A percentile compares a stretch with the other conserved stretches of the same genome.
These are phyloP conservation scores for Pharmacophagus antenor DNA, from an alignment of 2,888 invertebrate genomes.

Conservation along the genomic window DNA sequence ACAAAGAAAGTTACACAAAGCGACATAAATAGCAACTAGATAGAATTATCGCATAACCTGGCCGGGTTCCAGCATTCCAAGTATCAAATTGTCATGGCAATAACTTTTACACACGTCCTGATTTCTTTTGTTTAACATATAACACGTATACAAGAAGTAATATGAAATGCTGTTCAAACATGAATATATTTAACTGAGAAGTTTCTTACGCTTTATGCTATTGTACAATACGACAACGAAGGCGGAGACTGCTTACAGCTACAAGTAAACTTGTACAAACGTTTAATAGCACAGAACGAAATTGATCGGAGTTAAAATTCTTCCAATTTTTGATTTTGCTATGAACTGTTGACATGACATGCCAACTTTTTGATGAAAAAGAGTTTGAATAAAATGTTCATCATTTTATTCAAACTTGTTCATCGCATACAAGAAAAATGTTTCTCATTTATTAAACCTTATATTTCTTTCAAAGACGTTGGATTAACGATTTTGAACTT, in stretches of 20 bases:
- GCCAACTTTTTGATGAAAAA: too few relatives aligned
- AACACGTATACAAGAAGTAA: conserved; percentile 20
- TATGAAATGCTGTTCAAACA: conserved; percentile 23
- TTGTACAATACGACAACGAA: conserved; percentile 5
- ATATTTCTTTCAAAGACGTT: too few relatives aligned
- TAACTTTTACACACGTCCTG: conserved; percentile 31
- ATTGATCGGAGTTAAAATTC: too few relatives aligned
- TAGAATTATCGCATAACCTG: conserved; percentile 31
- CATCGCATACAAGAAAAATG: too few relatives aligned
- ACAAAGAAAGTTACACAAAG: conserved; percentile 27
- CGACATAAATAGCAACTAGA: conserved; percentile 30
- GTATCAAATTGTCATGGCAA: conserved; percentile 32
- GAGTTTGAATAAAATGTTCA: too few relatives aligned
- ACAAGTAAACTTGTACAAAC: neutral
- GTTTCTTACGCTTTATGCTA: conserved; percentile 13
- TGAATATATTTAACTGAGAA: conserved; percentile 24
- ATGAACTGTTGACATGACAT: too few relatives aligned
- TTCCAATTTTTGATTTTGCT: too few relatives aligned
- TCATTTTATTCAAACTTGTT: too few relatives aligned
- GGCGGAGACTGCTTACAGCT: neutral
- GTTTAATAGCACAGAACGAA: too few relatives aligned
- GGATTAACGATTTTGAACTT: too few relatives aligned
- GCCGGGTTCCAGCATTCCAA: conserved; percentile 30
- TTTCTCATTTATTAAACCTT: too few relatives aligned
- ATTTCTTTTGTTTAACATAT: conserved; percentile 32